Base-by-base conservation (phyloP, 2,113 vertebrate genomes). In the Phrynosoma platyrhinos region DNA sequence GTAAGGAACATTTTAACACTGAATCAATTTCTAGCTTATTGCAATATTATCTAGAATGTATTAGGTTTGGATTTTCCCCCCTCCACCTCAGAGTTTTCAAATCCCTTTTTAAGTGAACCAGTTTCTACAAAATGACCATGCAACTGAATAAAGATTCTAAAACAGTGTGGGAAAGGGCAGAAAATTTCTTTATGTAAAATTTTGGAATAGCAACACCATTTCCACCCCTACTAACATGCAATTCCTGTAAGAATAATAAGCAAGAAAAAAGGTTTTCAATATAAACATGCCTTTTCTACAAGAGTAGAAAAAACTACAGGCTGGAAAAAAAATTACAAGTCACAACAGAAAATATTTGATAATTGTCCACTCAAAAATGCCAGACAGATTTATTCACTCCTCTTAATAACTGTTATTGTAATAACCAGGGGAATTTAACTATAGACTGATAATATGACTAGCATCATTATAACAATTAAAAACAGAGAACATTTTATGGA, bases 121-220 rank as follows among this genome's bases (percentile, higher is more conserved):
- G 58, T 87, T 87, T 83, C 64, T 47, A 82, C 85, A 94, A 82
- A 82, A 62, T 62, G 55, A 30, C 23, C 66, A 87, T 94, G 90
- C 68, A 79, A 81, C 42, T 93, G 84, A 95, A 92, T 83, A 62
- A 93, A 86, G 10, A 76, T 3, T 93, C 85, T 94, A 81, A 93
- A 82, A 36, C 74, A 27, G 58, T 52, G 40, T 68, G 53, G 92
- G 42, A 87, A 66, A 83, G 47, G 76, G 89, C 25, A 47, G 9
- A 88, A n/a, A 53, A 53, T 0, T 64, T 91, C 93, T 30, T 93
- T 90, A 27, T 68, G 55, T 42, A 18, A 32, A 27, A 79, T 52
- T 47, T 82, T 90, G 66, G 36, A 80, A 87, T 69, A 71, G 86
- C 68, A 55, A 68, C 66, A 68, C 5, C 5, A 68, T 23, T 68